Base-by-base conservation (phyloP, 2,113 vertebrate species). In the Paratilapia polleni region DNA sequence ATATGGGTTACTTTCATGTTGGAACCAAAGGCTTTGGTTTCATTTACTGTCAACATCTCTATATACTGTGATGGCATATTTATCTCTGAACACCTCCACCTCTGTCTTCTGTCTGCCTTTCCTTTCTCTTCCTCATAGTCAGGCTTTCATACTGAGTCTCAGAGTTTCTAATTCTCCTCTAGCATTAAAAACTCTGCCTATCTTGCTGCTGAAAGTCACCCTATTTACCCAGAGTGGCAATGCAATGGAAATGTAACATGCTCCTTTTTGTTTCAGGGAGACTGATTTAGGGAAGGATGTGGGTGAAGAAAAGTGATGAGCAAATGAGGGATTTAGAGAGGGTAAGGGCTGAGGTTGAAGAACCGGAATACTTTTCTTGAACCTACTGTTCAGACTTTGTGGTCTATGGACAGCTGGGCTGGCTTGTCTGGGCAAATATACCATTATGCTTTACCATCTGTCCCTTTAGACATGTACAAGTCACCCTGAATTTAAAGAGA, bases 391-490 rank as follows among this genome's bases (percentile, higher is more conserved):
- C 80, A 83, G 70, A 87, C 83, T 91, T 82, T 91, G 83, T 86
- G 85, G 88, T 90, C 85, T 78, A 52, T 80, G 61, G 81, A 88
- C 85, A 85, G 80, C 83, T 77, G 54, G 66, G 77, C 60, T 36
- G 76, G 54, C 47, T 87, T 70, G 20, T 83, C 77, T 89, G 87
- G 81, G 84, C 87, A 91, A 90, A 90, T 90, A 82, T 86, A 88
- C 85, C 81, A 82, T 90, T 91, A 85, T 81, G 80, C 73, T 85
- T 87, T 81, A 89, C 89, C 91, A 94, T 94, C 90, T 93, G 92
- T 85, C 90, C 84, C 78, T 85, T 86, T 76, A 86, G 56, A 91
- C 63, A 87, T 82, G 61, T 34, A 90, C 56, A 91, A 89, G 68
- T 86, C 84, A 80, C 54, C 77, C 63, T 76, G 59, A 74, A 88